A percentile compares a stretch with the other conserved stretches of the same genome.
phyloP scores from a whole-genome alignment of 2,797 vertebrate species.

The Epinephelus awoara region DNA sequence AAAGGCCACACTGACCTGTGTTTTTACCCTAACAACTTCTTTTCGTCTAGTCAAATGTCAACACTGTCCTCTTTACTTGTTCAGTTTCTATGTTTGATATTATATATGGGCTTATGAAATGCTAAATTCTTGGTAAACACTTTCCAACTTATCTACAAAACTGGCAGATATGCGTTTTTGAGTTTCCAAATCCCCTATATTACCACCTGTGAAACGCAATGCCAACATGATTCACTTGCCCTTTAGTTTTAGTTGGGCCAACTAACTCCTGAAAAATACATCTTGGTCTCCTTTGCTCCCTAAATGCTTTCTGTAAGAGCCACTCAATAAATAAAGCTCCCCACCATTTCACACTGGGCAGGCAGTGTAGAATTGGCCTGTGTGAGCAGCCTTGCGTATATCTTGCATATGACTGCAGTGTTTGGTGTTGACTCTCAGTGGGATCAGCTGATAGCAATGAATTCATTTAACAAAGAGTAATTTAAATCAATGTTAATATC shows the following conservation, averaged over 20 bases:
- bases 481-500: slow-evolving; percentile 42
- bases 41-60: no score
- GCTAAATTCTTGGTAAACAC: neutral
- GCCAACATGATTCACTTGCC: neutral
- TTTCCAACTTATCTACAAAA: neutral
- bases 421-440: slow-evolving; percentile 6
- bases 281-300: slow-evolving; percentile 9
- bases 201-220: slow-evolving; percentile 12
- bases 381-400: slow-evolving; percentile 25
- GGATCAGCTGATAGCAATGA: slow-evolving; percentile 20
- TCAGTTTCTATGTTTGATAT: no score
- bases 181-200: neutral
- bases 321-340: slow-evolving; percentile 41
- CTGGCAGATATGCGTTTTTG: neutral
- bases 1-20: no score
- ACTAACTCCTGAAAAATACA: slow-evolving; percentile 21
- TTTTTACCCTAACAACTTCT: no score
- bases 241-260: slow-evolving; percentile 12
- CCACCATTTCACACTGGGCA: slow-evolving; percentile 20
- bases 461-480: slow-evolving; percentile 28
- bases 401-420: slow-evolving; percentile 29
- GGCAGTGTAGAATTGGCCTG: slow-evolving; percentile 6
- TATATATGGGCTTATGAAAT: no score
- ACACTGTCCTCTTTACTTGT: no score
- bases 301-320: slow-evolving; percentile 31